Base-by-base conservation (phyloP, 2,888 invertebrate species). In the Campaea margaritaria region DNA sequence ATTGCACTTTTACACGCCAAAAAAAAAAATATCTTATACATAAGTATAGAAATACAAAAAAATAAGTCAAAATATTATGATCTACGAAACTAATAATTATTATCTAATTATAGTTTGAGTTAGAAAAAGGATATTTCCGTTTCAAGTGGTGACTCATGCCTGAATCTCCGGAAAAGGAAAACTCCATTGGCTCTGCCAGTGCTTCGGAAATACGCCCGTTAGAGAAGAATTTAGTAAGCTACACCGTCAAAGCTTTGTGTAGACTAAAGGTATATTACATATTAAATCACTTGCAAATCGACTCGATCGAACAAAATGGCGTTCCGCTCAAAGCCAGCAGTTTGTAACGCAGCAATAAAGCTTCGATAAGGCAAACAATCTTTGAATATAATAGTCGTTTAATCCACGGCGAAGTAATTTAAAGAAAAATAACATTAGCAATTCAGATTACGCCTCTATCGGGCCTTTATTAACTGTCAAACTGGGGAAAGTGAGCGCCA, bases 361-460 rank as follows among this genome's bases (percentile, higher is more conserved):
- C 74, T 67, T 70, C 83, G 80, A 86, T 86, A 79, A 79, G 74
- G 79, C 82, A 80, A 85, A 84, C 85, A 86, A 80, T 85, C 85
- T 84, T 79, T 81, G 83, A 84, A 85, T 87, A 87, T 88, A 85
- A 89, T 86, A 83, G 85, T 79, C 78, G 73, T 76, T 85, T 89
- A 88, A 88, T 89, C 85, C 81, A 70, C 70, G 75, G 73, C 80
- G 74, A 84, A 86, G 90, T 89, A 88, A 90, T 90, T 89, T 89
- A 86, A 87, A 90, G 87, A 91, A 90, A 91, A 90, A 91, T 90
- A 91, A 89, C 89, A 91, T 91, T 91, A 89, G 91, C 89, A 90
- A 91, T 87, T 90, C 89, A 91, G 83, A 91, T 91, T 83, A 81
- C 74, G 73, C 74, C 76, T 80, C 84, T 83, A 85, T 86, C 83